Conservation (phyloP, 2,888 invertebrate genomes). For the Portevinia maculata region DNA sequence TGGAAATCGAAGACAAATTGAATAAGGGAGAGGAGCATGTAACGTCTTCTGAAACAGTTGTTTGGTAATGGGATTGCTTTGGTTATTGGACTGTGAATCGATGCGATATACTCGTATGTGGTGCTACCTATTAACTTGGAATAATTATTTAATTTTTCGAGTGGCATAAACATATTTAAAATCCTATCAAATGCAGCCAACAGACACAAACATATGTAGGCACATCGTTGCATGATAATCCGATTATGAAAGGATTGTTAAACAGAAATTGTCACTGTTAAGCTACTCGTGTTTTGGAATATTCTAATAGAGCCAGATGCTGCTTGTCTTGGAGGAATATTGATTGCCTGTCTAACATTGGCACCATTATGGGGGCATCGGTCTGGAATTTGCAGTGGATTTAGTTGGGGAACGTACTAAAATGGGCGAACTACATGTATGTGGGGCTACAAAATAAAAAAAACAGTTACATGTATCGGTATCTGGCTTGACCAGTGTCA, state of each 20-base stretch:
- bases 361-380: not conserved
- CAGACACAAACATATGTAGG: conserved; percentile 41
- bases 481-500: no score
- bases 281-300: conserved; percentile 44
- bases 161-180: conserved; percentile 49
- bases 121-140: not conserved
- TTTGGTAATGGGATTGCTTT: conserved; percentile 10
- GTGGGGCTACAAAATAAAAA: no score
- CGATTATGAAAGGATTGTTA: conserved; percentile 50
- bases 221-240: conserved; percentile 47
- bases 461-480: no score
- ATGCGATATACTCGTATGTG: conserved; percentile 25
- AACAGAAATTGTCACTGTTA: conserved; percentile 20
- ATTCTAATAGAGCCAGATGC: conserved; percentile 13
- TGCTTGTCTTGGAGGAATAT: conserved; percentile 17
- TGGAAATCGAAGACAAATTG: conserved; percentile 66
- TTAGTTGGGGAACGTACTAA: no score
- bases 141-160: not conserved
- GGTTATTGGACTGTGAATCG: conserved; percentile 40
- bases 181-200: conserved; percentile 44
- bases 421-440: no score
- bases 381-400: not conserved
- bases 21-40: conserved; percentile 42
- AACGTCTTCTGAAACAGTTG: conserved; percentile 43
- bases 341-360: conserved; percentile 4